Evolutionary conservation across 2,797 vertebrate genomes (phyloP).

Genomic region (Huso huso): DNA sequence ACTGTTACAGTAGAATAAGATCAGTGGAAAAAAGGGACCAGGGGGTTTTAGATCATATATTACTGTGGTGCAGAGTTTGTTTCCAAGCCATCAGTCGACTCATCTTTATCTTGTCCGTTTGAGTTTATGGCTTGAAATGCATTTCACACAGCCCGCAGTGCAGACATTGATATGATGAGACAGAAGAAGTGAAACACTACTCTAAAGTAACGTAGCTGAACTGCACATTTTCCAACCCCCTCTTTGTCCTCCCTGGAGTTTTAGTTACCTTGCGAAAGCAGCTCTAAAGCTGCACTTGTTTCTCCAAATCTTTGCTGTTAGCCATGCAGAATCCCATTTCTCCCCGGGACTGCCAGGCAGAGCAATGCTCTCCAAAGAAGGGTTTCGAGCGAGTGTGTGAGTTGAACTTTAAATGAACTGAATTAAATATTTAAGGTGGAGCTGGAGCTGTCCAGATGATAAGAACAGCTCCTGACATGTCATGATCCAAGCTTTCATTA

Average conservation of each 20-base stretch:
- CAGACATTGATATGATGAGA: slow-evolving; percentile 97
- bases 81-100: slow-evolving; percentile 61
- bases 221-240: slow-evolving; percentile 79
- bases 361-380: slow-evolving; percentile 52
- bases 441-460: slow-evolving; percentile 97
- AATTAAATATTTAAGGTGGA: slow-evolving; percentile 99
- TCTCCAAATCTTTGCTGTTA: slow-evolving; percentile 80
- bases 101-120: slow-evolving; percentile 62
- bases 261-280: slow-evolving; percentile 69
- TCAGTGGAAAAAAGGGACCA: not conserved
- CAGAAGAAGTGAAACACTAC: slow-evolving; percentile 76
- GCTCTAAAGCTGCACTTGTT: slow-evolving; percentile 61
- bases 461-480: slow-evolving; percentile 88
- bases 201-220: slow-evolving; percentile 81
- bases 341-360: slow-evolving; percentile 58
- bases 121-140: slow-evolving; percentile 67
- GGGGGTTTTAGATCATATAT: slow-evolving; percentile 35
- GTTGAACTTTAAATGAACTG: slow-evolving; percentile 95
- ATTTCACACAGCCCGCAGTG: slow-evolving; percentile 77
- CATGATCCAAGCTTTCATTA: slow-evolving; percentile 95
- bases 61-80: slow-evolving; percentile 43
- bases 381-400: slow-evolving; percentile 75
- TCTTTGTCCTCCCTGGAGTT: slow-evolving; percentile 75
- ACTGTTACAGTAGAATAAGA: no score
- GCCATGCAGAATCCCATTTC: slow-evolving; percentile 83